Base-by-base conservation (phyloP, 2,888 invertebrate species). In the Endotricha flammealis region DNA sequence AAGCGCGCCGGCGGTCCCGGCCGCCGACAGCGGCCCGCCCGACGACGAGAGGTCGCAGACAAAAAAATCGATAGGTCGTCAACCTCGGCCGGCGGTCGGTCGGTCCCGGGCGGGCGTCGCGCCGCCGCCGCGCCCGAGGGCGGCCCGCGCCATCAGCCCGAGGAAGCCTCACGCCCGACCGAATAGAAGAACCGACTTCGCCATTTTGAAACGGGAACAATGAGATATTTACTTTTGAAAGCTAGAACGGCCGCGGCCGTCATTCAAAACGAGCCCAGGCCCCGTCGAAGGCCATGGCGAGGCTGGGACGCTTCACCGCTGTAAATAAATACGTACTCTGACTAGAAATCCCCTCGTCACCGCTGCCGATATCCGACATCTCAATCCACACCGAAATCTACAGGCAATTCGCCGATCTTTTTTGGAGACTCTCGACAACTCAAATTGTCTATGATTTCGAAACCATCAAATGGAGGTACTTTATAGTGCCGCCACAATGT, bases 291-390 rank as follows among this genome's bases (percentile, higher is more conserved):
- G 62, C 57, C 42, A 43, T 43, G 43, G 58, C 48, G 53, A 57
- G 48, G 50, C 45, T 46, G 39, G 49, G 61, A 61, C 54, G 48
- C 46, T 64, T 56, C 51, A 51, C 63, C 57, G 58, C 62, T 68
- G 59, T 64, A 66, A 72, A 72, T 69, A 64, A 66, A 78, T 86
- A 91, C 91, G 89, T 90, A 92, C 92, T 92, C 90, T 92, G 91
- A 89, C 91, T 91, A 89, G 91, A 90, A 88, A 91, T 90, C 81
- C 91, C 92, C 86, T 92, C 92, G 90, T 92, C 92, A 79, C 91
- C 91, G 88, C 92, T 92, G 87, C 92, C 92, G 89, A 91, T 90
- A 90, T 92, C 92, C 89, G 92, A 92, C 92, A 92, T 92, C 75
- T 79, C 86, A 89, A 88, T 80, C 81, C 83, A 78, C 83, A 81